Conservation (phyloP, 1,140 invertebrate species). For the Scylla paramamosain region DNA sequence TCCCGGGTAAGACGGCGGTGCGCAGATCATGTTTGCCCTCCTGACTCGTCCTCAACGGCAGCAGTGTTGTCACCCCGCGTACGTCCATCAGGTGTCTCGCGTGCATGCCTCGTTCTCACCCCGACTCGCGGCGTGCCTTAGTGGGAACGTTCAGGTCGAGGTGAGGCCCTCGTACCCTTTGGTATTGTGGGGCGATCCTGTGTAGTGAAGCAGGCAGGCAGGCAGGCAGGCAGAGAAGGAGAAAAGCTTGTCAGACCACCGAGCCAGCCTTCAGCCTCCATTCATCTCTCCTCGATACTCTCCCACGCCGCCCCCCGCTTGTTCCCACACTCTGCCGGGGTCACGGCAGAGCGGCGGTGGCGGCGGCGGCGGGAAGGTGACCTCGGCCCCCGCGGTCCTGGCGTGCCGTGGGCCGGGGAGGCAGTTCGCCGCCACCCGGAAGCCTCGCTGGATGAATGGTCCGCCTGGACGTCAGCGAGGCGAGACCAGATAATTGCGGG, state of each 20-base stretch:
- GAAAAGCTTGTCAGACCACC: background rate
- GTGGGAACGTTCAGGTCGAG: background rate
- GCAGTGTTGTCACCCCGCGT: background rate
- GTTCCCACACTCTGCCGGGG: background rate
- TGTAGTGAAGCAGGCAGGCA: too few relatives aligned
- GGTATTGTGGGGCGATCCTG: too few relatives aligned
- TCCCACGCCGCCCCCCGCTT: background rate
- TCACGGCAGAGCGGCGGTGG: background rate
- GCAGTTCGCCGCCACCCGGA: background rate
- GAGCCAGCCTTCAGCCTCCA: background rate
- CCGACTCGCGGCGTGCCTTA: background rate
- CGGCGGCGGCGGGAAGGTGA: slow-evolving; percentile 17
- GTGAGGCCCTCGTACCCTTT: background rate
- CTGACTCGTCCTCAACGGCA: background rate
- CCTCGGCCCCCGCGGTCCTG: background rate
- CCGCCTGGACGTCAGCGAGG: slow-evolving; percentile 6
- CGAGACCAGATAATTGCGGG: background rate
- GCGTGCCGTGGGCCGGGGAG: background rate
- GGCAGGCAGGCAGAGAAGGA: background rate
- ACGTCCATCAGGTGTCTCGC: background rate
- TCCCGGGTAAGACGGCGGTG: background rate
- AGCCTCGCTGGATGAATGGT: slow-evolving; percentile 18
- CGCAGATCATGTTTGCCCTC: background rate
- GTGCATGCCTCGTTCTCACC: background rate
- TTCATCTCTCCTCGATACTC: background rate